Evolutionary conservation across 1,140 invertebrate genomes (phyloP), one percentile per base, ranked within the genome.

Genomic region (Holotrichia oblita): DNA sequence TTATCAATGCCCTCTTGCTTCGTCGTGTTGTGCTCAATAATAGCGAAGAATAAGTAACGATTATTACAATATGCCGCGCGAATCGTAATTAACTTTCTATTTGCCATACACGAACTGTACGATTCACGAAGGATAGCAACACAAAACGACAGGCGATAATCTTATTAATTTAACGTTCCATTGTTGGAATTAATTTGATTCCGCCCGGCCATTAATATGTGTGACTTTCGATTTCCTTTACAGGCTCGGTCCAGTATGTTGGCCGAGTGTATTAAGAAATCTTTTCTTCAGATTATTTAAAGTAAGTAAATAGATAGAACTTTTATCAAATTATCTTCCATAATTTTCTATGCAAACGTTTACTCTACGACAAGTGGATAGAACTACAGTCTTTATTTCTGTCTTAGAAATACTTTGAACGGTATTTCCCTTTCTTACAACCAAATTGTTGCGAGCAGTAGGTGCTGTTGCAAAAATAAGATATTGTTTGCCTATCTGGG

Each of bases 181-280:
- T 69, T 69, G 61, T 69, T 22, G 61, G 61, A 69, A 69, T 69
- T 69, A 69, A 69, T 69, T 69, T 69, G 61, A 69, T 69, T 34
- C 27, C 61, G 61, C 8, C 61, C 12, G 22, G 61, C 27, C 27
- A 69, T 69, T 69, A 69, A 69, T 69, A 69, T 34, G 61, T 69
- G 61, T 34, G 61, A 69, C 61, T 69, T 69, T 69, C 61, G 61
- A 7, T 69, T 69, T 22, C 61, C 20, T 69, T 34, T 34, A 69
- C 61, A 17, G 48, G 14, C 48, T 17, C 48, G 14, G 48, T 55
- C 48, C 27, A 34, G 27, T 34, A 34, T 34, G 27, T 4, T 34
- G 27, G 27, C 1, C 27, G 4, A 4, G 27, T n/a, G n/a, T n/a
- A n/a, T 34, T 34, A 34, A 34, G 27, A 34, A 34, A 34, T 34